These are phyloP conservation scores for Desmophyllum pertusum DNA, from an alignment of 92 coral and sea anemone species.

Conservation along the genomic window DNA sequence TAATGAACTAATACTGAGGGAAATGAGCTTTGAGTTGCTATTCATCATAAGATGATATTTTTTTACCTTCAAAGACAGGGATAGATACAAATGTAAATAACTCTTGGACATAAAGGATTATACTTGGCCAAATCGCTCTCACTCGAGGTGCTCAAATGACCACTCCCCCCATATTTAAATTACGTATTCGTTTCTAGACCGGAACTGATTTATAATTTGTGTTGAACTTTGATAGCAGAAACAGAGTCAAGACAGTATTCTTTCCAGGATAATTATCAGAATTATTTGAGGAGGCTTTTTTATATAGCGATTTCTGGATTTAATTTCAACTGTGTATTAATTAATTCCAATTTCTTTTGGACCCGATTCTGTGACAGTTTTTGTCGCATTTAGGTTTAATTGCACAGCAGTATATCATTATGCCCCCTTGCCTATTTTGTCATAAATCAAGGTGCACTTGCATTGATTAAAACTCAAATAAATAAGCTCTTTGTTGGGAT, in stretches of 20 bases:
- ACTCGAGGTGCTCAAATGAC: background rate
- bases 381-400: background rate
- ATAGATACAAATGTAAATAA: background rate
- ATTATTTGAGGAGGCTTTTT: too few species aligned
- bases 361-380: background rate
- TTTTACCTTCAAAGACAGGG: background rate
- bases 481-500: too few species aligned
- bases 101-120: background rate
- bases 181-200: background rate
- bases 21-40: background rate
- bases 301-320: too few species aligned
- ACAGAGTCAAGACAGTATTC: too few species aligned
- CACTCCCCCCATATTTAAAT: background rate
- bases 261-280: too few species aligned
- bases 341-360: background rate
- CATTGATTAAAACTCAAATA: too few species aligned
- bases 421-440: too few species aligned
- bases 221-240: too few species aligned
- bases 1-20: background rate
- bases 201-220: too few species aligned
- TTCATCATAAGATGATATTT: background rate
- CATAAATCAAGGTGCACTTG: constrained; percentile 28
- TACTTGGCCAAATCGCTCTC: background rate
- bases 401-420: background rate
- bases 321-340: too few species aligned